Evolutionary conservation across 2,113 vertebrate genomes (phyloP).

Genomic region (Dendropsophus ebraccatus): DNA sequence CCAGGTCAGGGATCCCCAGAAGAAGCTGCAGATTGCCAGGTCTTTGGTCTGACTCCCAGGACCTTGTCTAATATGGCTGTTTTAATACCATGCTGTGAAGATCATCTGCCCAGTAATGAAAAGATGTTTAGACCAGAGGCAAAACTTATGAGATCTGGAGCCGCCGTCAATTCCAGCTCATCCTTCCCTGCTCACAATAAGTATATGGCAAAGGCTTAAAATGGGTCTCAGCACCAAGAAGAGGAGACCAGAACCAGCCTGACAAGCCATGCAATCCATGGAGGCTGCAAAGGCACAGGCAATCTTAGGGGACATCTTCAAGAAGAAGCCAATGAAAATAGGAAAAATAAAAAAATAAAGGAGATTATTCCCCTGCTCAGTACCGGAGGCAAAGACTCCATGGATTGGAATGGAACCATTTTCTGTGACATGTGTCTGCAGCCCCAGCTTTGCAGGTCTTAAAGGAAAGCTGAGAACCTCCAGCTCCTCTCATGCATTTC

Average conservation of each 20-base stretch:
- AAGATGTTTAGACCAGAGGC: conserved; percentile 63
- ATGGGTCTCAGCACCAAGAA: too few species aligned
- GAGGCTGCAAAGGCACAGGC: not conserved
- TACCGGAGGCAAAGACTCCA: not conserved
- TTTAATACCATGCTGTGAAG: conserved; percentile 76
- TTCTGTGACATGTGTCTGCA: conserved; percentile 7
- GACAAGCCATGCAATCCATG: conserved; percentile 48
- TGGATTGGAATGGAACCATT: conserved; percentile 22
- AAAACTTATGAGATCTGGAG: conserved; percentile 68
- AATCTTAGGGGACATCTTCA: conserved; percentile 54
- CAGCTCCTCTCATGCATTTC: conserved; percentile 6
- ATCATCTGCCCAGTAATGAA: conserved; percentile 65
- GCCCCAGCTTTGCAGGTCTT: not conserved
- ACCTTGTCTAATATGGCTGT: conserved; percentile 82
- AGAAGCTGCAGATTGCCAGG: conserved; percentile 63
- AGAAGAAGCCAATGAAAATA: conserved; percentile 45
- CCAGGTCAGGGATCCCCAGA: conserved; percentile 22
- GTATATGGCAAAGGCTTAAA: conserved; percentile 59
- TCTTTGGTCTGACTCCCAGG: conserved; percentile 70
- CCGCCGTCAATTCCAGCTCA: conserved; percentile 61
- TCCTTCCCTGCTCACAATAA: conserved; percentile 64
- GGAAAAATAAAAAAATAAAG: conserved; percentile 37
- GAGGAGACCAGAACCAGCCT: conserved; percentile 61
- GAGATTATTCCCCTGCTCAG: not conserved
- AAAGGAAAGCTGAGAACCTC: not conserved